phyloP scores from a whole-genome alignment of 2,113 vertebrate genomes.

The Muntiacus muntjak region DNA sequence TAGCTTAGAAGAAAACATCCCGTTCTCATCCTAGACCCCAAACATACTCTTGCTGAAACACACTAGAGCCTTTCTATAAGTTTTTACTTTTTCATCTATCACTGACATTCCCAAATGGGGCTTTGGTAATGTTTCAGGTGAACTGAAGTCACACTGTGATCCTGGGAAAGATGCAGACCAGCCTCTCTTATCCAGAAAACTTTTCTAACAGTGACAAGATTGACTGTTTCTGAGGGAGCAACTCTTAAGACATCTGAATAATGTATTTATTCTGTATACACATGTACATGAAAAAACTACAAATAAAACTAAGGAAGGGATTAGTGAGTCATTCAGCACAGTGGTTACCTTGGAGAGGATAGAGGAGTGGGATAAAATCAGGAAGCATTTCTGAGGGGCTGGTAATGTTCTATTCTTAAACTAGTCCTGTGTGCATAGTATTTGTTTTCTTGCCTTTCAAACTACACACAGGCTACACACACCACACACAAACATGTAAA shows the following conservation, averaged over 20 bases:
- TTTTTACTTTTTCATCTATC: not conserved
- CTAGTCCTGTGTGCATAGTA: not conserved
- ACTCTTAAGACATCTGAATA: not conserved
- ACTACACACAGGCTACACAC: not conserved
- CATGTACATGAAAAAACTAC: not conserved
- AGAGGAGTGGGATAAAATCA: not conserved
- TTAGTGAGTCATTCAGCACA: too few species aligned
- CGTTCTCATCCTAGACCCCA: not conserved
- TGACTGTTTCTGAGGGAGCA: not conserved
- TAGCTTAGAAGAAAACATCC: not conserved
- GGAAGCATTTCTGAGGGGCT: not conserved
- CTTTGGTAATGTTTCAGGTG: not conserved
- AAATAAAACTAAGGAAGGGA: not conserved
- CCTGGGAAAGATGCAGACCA: not conserved
- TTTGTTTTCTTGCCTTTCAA: not conserved
- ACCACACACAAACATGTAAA: not conserved
- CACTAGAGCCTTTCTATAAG: not conserved
- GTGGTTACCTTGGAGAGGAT: not conserved
- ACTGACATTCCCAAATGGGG: not conserved
- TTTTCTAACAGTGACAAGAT: not conserved
- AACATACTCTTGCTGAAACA: not conserved
- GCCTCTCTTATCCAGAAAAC: not conserved
- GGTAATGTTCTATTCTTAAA: not conserved
- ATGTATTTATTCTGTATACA: not conserved
- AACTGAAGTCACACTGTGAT: not conserved